Conservation (phyloP, 1,140 invertebrate genomes). For the Drosophila takahashii region DNA sequence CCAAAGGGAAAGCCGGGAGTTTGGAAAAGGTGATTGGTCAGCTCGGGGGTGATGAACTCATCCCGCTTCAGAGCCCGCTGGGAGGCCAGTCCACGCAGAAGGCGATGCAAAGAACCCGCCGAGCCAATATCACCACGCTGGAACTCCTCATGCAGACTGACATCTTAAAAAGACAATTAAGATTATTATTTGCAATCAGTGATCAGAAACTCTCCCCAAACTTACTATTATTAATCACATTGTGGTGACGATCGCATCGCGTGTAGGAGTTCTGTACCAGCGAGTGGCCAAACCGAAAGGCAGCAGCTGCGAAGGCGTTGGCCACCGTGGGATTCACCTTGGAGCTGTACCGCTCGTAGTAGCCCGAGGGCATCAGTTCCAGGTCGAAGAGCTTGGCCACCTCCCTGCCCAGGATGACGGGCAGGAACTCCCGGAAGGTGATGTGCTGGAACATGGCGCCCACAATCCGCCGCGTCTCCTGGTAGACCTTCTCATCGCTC, state of each 20-base stretch:
- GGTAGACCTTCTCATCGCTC: constrained; percentile 94
- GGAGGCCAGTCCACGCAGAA: constrained; percentile 91
- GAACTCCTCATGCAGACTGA: constrained; percentile 91
- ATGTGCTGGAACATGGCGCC: constrained; percentile 94
- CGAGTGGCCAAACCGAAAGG: constrained; percentile 98
- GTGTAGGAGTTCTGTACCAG: constrained; percentile 92
- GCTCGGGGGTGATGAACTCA: constrained; percentile 92
- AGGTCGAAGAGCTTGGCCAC: constrained; percentile 91
- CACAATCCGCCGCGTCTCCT: constrained; percentile 94
- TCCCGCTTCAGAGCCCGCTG: constrained; percentile 92
- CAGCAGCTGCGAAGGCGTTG: constrained; percentile 97
- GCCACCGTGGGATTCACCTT: constrained; percentile 93
- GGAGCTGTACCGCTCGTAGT: constrained; percentile 90
- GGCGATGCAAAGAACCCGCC: constrained; percentile 91
- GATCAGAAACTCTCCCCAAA: constrained; percentile 15
- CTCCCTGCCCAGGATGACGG: constrained; percentile 91
- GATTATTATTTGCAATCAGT: too few species aligned
- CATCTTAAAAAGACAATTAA: constrained; percentile 86
- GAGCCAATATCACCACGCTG: constrained; percentile 87
- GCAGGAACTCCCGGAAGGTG: constrained; percentile 95
- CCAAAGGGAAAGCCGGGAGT: constrained; percentile 89
- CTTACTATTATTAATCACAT: constrained; percentile 89
- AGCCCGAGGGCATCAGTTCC: constrained; percentile 87
- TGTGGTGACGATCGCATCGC: constrained; percentile 88
- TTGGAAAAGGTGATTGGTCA: constrained; percentile 95